phyloP scores from a whole-genome alignment of 2,797 vertebrate genomes.

The Darevskia mixta region DNA sequence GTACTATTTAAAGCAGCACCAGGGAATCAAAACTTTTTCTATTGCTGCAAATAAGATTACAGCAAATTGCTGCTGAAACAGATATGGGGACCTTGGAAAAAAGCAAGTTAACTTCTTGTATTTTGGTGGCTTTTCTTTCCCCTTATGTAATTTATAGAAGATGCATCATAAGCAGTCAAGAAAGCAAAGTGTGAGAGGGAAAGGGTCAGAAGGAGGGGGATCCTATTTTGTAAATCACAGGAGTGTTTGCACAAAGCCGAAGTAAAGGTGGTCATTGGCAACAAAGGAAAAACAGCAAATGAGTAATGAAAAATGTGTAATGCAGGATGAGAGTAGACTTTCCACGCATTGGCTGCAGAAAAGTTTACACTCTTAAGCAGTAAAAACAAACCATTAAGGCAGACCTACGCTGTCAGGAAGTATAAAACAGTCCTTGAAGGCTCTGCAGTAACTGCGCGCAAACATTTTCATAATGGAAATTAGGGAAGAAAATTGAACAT shows the following conservation, averaged over 20 bases:
- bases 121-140: neutral
- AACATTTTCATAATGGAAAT: slow-evolving; percentile 81
- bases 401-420: slow-evolving; percentile 90
- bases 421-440: slow-evolving; percentile 87
- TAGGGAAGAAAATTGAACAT: slow-evolving; percentile 71
- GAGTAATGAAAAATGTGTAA: slow-evolving; percentile 85
- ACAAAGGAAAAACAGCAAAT: slow-evolving; percentile 70
- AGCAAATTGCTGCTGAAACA: neutral
- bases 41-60: too few relatives aligned
- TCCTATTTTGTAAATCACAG: slow-evolving; percentile 62
- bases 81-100: neutral
- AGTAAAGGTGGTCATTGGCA: slow-evolving; percentile 75
- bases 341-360: slow-evolving; percentile 91
- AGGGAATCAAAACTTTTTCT: slow-evolving; percentile 53
- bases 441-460: slow-evolving; percentile 82
- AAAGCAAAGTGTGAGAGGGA: neutral
- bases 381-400: slow-evolving; percentile 96
- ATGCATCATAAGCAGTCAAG: neutral
- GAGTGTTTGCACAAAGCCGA: slow-evolving; percentile 70
- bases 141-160: neutral
- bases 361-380: slow-evolving; percentile 95
- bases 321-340: slow-evolving; percentile 90
- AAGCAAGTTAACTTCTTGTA: neutral
- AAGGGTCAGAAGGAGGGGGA: neutral
- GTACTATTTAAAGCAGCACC: slow-evolving; percentile 70